Evolutionary conservation across 2,113 vertebrate species (phyloP), one percentile per base, ranked within the genome.

Genomic region (Urocitellus parryii): DNA sequence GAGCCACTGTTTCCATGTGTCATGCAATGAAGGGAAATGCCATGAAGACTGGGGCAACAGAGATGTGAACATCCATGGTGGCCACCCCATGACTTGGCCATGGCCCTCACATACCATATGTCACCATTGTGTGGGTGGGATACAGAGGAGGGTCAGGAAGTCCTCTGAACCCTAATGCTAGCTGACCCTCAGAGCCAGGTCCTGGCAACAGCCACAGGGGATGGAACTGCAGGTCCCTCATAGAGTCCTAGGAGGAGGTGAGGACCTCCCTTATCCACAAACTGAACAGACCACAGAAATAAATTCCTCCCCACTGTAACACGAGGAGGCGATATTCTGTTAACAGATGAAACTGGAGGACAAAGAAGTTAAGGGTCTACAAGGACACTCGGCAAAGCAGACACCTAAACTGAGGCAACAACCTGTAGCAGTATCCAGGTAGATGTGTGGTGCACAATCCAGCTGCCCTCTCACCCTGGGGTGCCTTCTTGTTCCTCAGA

Each of bases 401-500:
- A 61, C 11, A n/a, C 32, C 27, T 70, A 76, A 85, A 22, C 22
- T 10, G 5, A 48, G 34, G 37, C 17, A 72, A 5, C 17, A 56
- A 3, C n/a, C 90, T 16, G 61, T 34, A 48, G 13, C 39, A 65
- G 53, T 11, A 0, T 81, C 39, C 39, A 42, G 12, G 25, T 53
- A 8, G 7, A 45, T 18, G 8, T 24, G 27, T 58, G n/a, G 32
- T 45, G 8, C 39, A 1, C 0, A 1, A 45, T 10, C 48, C 25
- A 37, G 39, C 48, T 82, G 45, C 11, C 25, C 2, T 37, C 79
- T 88, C 53, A 91, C 12, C 27, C 5, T 25, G 20, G 25, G 8
- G 12, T 53, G 61, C 32, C 27, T 34, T 82, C 20, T 74, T 79
- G 45, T 56, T 22, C 25, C 78, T 32, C 72, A 98, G 98, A 98